Evolutionary conservation across 2,888 invertebrate species (phyloP).

Genomic region (Eilema caniola): DNA sequence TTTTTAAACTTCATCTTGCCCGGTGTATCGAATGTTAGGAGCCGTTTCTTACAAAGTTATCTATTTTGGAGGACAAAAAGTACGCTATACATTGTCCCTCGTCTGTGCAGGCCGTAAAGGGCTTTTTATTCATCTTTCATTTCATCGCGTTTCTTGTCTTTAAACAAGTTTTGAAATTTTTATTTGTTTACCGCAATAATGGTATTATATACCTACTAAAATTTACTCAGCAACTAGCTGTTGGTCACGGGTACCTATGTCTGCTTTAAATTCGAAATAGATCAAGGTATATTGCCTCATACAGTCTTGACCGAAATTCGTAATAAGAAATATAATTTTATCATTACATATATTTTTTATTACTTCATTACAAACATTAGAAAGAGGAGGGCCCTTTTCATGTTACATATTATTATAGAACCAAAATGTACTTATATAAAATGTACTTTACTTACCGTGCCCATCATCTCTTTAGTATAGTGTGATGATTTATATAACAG

Average conservation of each 20-base stretch:
- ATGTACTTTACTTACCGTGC: too few species aligned
- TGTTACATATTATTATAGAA: background rate
- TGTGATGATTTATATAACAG: background rate
- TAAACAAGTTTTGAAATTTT: background rate
- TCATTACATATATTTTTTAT: background rate
- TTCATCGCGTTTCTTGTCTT: background rate
- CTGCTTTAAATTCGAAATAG: background rate
- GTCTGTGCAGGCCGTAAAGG: background rate
- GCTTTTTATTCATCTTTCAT: background rate
- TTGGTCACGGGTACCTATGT: background rate
- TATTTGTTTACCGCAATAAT: background rate
- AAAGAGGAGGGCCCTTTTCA: background rate
- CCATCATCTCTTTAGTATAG: background rate
- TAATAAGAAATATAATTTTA: background rate
- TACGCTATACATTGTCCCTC: background rate
- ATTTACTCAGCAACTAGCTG: background rate
- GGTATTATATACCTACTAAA: background rate
- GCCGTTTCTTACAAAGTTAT: background rate
- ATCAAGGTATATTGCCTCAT: background rate
- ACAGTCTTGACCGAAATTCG: background rate
- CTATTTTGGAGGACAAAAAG: background rate
- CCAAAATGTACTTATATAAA: background rate
- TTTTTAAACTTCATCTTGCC: background rate
- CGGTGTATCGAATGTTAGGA: background rate
- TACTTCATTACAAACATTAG: background rate